A percentile compares a stretch with the other conserved stretches of the same genome.
Conservation (phyloP, 2,113 vertebrate genomes). For the Recurvirostra avosetta region DNA sequence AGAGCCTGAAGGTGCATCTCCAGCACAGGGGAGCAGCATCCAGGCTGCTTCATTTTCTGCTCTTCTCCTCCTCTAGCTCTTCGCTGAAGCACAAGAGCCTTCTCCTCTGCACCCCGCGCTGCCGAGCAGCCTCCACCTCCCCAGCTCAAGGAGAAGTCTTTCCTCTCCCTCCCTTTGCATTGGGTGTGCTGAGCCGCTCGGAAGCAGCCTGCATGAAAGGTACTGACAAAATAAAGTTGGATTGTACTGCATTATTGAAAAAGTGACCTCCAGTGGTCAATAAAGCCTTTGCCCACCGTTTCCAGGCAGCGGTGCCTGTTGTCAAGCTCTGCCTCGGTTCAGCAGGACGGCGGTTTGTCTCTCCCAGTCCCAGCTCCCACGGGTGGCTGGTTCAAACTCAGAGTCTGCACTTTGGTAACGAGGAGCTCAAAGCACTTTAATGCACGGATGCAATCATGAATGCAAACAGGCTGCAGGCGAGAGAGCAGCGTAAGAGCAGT, state of each 20-base stretch:
- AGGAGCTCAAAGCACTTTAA: constrained; percentile 51
- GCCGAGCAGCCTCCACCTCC: constrained; percentile 27
- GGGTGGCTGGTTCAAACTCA: constrained; percentile 30
- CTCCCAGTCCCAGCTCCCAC: constrained; percentile 19
- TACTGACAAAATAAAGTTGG: constrained; percentile 74
- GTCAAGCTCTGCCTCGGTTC: constrained; percentile 35
- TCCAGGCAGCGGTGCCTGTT: constrained; percentile 64
- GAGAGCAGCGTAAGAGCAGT: not conserved
- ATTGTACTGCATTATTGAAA: constrained; percentile 75
- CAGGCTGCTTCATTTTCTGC: not conserved
- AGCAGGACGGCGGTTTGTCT: not conserved
- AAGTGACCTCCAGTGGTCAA: constrained; percentile 76
- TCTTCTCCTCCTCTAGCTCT: not conserved
- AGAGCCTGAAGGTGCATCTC: not conserved
- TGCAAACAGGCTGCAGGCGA: constrained; percentile 48
- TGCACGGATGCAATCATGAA: constrained; percentile 40
- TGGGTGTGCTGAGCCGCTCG: not conserved
- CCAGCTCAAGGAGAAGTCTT: not conserved
- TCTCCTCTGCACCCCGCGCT: not conserved
- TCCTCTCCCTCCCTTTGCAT: not conserved
- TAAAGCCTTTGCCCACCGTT: constrained; percentile 72
- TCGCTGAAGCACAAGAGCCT: not conserved
- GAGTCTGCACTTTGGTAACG: constrained; percentile 46
- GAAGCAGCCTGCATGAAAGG: constrained; percentile 66
- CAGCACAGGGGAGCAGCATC: not conserved